Base-by-base conservation (phyloP, 2,113 vertebrate species). In the Dermatemys mawii region DNA sequence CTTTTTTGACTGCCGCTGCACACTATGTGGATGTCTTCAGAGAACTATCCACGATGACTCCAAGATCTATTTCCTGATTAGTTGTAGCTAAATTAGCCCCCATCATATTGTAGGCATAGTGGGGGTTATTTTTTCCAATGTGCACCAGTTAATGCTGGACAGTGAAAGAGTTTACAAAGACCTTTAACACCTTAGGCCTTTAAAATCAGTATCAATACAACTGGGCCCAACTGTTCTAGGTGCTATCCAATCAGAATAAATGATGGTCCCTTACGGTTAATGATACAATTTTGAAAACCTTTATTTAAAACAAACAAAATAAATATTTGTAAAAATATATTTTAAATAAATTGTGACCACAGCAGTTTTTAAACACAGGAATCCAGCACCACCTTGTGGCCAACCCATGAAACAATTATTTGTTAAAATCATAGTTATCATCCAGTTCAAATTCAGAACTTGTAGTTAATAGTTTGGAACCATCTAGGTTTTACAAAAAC, bases 241-340 rank as follows among this genome's bases (percentile, higher is more conserved):
- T 60, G 54, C 5, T 63, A n/a, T 24, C 83, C 51, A 70, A 83
- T 67, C 13, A 81, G 7, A 95, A 2, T 44, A 93, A 94, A 10
- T 48, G 91, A 96, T 0, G 8, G 21, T 2, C 29, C 55, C 21
- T 21, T 81, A 84, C 1, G 94, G 87, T 19, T 50, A 80, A 26
- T 16, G 5, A n/a, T 26, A 13, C 6, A 88, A 60, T 87, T 55
- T 84, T 80, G 84, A 93, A 63, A 48, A 92, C 80, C 38, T 97
- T 97, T 97, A 97, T 95, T 96, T 96, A 96, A 95, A 95, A 93
- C 63, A 95, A 53, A 57, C 53, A 96, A 93, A 96, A 97, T 96
- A 97, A 96, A 87, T 96, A 96, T 83, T 86, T 86, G 6, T 9
- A 76, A 76, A 91, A 50, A 63, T 8, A 76, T 1, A 76, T 78